These are phyloP conservation scores for Copidosoma floridanum DNA, from an alignment of 1,140 invertebrate genomes.

Conservation along the genomic window DNA sequence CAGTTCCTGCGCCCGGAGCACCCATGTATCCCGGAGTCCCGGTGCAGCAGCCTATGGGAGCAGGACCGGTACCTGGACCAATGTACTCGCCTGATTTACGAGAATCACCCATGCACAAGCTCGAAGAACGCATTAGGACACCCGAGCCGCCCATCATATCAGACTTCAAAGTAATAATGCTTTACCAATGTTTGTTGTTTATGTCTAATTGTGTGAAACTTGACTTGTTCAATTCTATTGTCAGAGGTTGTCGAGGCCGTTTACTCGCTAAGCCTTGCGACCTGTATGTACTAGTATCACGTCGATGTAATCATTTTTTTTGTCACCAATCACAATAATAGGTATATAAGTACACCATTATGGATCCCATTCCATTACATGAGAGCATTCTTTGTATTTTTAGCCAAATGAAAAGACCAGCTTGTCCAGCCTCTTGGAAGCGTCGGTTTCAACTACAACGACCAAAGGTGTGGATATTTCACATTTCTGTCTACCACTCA, in stretches of 20 bases:
- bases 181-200: not conserved
- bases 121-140: slow-evolving; percentile 49
- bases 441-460: slow-evolving; percentile 54
- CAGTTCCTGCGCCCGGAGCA: slow-evolving; percentile 40
- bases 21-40: not conserved
- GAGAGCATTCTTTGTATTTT: slow-evolving; percentile 32
- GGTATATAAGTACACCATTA: not conserved
- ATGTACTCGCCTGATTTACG: slow-evolving; percentile 9
- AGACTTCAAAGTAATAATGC: slow-evolving; percentile 49
- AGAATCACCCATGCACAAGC: not conserved
- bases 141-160: slow-evolving; percentile 55
- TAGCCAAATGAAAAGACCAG: slow-evolving; percentile 56
- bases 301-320: too few species aligned
- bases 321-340: too few species aligned
- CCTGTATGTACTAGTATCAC: too few species aligned
- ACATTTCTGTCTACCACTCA: too few species aligned
- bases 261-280: too few species aligned
- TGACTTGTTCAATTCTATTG: not conserved
- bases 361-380: not conserved
- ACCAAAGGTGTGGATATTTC: slow-evolving; percentile 49
- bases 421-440: slow-evolving; percentile 55
- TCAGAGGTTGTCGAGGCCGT: too few species aligned
- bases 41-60: not conserved
- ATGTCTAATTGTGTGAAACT: not conserved
- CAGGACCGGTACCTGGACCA: not conserved